Conservation (phyloP, 1,140 invertebrate species). For the Zaprionus capensis region DNA sequence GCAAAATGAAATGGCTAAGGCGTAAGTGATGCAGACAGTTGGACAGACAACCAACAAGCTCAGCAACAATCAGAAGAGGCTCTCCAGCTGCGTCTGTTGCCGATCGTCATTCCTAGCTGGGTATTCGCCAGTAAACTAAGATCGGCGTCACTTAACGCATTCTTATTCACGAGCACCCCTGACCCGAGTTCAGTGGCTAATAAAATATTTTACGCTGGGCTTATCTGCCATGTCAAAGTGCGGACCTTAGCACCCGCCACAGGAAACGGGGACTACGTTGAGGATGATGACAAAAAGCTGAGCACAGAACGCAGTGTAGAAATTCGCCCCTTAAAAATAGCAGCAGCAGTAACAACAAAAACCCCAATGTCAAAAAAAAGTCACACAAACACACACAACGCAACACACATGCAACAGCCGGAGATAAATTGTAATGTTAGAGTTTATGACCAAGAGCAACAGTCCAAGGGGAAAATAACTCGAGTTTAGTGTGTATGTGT, state of each 20-base stretch:
- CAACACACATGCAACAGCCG: slow-evolving; percentile 40
- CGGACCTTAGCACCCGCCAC: slow-evolving; percentile 70
- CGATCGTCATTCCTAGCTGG: neutral
- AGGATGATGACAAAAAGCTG: slow-evolving; percentile 54
- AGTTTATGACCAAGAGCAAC: slow-evolving; percentile 78
- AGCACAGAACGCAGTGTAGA: slow-evolving; percentile 68
- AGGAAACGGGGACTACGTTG: neutral
- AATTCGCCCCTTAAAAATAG: slow-evolving; percentile 48
- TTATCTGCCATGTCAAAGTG: slow-evolving; percentile 76
- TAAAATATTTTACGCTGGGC: slow-evolving; percentile 79
- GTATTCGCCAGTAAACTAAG: neutral
- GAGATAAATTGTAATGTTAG: slow-evolving; percentile 59
- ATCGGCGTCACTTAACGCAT: neutral
- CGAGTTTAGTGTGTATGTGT: neutral
- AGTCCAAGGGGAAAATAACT: slow-evolving; percentile 41
- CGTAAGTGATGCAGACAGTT: neutral
- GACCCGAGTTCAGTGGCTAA: slow-evolving; percentile 53
- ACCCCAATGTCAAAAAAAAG: slow-evolving; percentile 76
- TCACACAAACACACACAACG: slow-evolving; percentile 45
- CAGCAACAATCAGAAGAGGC: neutral
- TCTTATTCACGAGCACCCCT: neutral
- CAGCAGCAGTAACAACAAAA: slow-evolving; percentile 47
- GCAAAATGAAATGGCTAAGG: no score
- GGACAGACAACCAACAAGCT: neutral
- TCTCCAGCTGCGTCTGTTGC: neutral